phyloP scores from a whole-genome alignment of 2,113 vertebrate species.

The Perca fluviatilis region DNA sequence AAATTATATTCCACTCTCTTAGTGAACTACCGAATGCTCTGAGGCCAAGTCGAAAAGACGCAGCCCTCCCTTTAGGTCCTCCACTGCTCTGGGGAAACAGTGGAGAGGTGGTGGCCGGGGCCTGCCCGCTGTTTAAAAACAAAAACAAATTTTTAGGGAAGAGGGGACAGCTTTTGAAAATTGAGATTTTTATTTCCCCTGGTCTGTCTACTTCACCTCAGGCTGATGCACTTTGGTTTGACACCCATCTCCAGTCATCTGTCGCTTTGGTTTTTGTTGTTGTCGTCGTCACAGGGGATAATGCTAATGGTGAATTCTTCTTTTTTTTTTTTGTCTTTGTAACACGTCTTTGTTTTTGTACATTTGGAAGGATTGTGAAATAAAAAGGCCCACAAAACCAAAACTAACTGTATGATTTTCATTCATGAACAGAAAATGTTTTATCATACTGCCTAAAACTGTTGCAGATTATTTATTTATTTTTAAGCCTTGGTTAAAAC shows the following conservation, averaged over 20 bases:
- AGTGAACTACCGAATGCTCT: constrained; percentile 84
- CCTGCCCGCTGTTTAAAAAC: constrained; percentile 65
- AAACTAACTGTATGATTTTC: constrained; percentile 28
- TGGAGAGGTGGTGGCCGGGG: constrained; percentile 76
- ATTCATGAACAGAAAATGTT: background rate
- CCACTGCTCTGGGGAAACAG: constrained; percentile 74
- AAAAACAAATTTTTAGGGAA: constrained; percentile 70
- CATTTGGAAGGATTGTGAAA: constrained; percentile 87
- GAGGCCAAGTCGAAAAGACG: constrained; percentile 67
- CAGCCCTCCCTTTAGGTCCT: constrained; percentile 69
- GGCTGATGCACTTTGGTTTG: constrained; percentile 82
- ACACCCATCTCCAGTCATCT: constrained; percentile 72
- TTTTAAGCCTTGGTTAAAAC: background rate
- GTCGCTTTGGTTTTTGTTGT: constrained; percentile 60
- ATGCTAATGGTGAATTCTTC: constrained; percentile 64
- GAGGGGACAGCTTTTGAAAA: constrained; percentile 72
- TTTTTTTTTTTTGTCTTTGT: constrained; percentile 62
- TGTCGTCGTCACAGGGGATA: constrained; percentile 62
- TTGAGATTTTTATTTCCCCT: constrained; percentile 70
- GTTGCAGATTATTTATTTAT: no score
- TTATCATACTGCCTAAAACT: background rate
- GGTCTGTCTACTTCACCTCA: constrained; percentile 72
- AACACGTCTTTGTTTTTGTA: constrained; percentile 84
- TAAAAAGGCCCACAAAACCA: constrained; percentile 87
- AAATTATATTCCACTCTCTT: constrained; percentile 83